These are phyloP conservation scores for Triplophysa rosa DNA, from an alignment of 2,113 vertebrate genomes.

Conservation along the genomic window DNA sequence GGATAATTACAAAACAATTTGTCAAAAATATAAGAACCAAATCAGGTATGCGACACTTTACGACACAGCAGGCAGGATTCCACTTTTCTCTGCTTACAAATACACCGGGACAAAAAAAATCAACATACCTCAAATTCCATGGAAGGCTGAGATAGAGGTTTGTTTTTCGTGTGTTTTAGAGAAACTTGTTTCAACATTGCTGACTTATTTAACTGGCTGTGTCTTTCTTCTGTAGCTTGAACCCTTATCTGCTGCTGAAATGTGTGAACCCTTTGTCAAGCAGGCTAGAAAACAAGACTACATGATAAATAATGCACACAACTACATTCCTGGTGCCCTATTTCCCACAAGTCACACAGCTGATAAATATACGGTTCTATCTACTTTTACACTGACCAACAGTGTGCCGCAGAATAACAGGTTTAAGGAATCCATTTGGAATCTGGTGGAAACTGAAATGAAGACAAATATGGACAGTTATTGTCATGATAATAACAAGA, in stretches of 20 bases:
- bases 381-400: neutral
- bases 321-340: neutral
- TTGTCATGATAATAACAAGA: neutral
- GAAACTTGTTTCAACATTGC: neutral
- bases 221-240: neutral
- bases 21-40: neutral
- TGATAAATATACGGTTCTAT: neutral
- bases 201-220: neutral
- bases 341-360: neutral
- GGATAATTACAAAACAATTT: neutral
- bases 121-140: neutral
- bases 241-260: neutral
- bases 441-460: neutral
- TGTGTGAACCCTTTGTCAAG: neutral
- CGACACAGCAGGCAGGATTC: neutral
- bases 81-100: neutral
- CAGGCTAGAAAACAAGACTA: neutral
- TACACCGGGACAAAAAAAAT: neutral
- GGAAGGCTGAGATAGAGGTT: neutral
- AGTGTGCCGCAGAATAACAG: neutral
- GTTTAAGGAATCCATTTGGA: neutral
- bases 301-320: neutral
- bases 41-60: neutral
- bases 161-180: neutral
- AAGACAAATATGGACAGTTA: neutral